phyloP scores from a whole-genome alignment of 2,797 vertebrate species.

The Atherinosoma microstoma region DNA sequence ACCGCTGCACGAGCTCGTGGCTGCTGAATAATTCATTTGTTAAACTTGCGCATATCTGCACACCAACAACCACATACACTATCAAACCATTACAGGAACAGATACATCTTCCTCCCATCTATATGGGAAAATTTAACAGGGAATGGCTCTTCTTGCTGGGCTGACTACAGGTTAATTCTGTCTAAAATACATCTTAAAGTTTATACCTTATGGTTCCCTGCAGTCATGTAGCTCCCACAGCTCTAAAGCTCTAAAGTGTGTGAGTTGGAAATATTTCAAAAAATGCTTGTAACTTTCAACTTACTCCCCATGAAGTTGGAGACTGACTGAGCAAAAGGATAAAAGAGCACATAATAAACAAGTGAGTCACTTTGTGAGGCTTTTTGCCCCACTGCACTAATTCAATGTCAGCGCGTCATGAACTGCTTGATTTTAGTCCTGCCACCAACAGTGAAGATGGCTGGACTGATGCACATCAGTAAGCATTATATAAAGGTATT shows the following conservation, averaged over 20 bases:
- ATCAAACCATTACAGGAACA: background rate
- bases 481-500: background rate
- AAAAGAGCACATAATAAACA: slow-evolving; percentile 10
- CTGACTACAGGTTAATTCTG: slow-evolving; percentile 48
- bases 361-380: slow-evolving; percentile 10
- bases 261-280: slow-evolving; percentile 9
- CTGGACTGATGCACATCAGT: background rate
- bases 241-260: background rate
- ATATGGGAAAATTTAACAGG: slow-evolving; percentile 24
- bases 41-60: slow-evolving; percentile 2
- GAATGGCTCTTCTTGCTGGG: slow-evolving; percentile 7
- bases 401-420: slow-evolving; percentile 12
- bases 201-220: background rate
- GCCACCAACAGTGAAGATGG: background rate
- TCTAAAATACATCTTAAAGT: slow-evolving; percentile 15
- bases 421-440: slow-evolving; percentile 9
- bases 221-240: slow-evolving; percentile 1
- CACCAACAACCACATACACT: background rate
- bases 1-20: slow-evolving; percentile 8
- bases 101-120: slow-evolving; percentile 20
- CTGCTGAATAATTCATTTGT: slow-evolving; percentile 33
- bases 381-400: background rate
- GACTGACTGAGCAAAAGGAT: slow-evolving; percentile 10
- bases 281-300: background rate
- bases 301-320: slow-evolving; percentile 7